These are phyloP conservation scores for Lasioglossum marginatum DNA, from an alignment of 2,888 invertebrate species.

Conservation along the genomic window DNA sequence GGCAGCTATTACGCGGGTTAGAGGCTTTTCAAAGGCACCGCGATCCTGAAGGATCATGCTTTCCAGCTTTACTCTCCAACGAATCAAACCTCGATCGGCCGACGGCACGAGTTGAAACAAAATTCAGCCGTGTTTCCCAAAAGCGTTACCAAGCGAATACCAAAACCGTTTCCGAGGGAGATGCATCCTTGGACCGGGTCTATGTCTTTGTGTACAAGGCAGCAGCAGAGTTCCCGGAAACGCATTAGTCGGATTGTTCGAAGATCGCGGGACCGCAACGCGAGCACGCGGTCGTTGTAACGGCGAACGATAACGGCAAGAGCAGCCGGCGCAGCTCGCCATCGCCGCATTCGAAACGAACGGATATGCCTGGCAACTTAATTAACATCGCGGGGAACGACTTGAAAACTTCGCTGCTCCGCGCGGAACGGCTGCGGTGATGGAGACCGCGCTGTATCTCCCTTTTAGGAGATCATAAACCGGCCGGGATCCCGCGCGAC, in stretches of 20 bases:
- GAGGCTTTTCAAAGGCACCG: slow-evolving; percentile 4
- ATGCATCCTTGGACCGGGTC: neutral
- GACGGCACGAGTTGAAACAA: neutral
- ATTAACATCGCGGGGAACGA: slow-evolving; percentile 55
- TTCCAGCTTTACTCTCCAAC: neutral
- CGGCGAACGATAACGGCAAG: slow-evolving; percentile 56
- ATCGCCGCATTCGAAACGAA: slow-evolving; percentile 20
- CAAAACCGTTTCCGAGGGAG: neutral
- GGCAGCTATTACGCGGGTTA: slow-evolving; percentile 8
- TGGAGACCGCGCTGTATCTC: slow-evolving; percentile 7
- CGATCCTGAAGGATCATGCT: slow-evolving; percentile 23
- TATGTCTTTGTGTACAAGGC: neutral
- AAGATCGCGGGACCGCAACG: slow-evolving; percentile 45
- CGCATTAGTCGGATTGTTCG: slow-evolving; percentile 37
- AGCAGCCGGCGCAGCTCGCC: slow-evolving; percentile 44
- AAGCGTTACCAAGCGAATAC: neutral
- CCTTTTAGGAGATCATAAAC: slow-evolving; percentile 36
- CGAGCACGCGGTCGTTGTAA: slow-evolving; percentile 44
- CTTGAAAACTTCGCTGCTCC: slow-evolving; percentile 45
- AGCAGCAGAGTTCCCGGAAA: neutral
- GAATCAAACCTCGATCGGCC: neutral
- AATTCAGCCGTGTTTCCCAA: neutral
- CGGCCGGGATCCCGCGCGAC: neutral
- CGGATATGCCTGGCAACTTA: slow-evolving; percentile 49
- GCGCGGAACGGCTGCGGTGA: slow-evolving; percentile 13